These are phyloP conservation scores for Saguinus imperator DNA, from an alignment of 2,113 vertebrate genomes.

Conservation along the genomic window DNA sequence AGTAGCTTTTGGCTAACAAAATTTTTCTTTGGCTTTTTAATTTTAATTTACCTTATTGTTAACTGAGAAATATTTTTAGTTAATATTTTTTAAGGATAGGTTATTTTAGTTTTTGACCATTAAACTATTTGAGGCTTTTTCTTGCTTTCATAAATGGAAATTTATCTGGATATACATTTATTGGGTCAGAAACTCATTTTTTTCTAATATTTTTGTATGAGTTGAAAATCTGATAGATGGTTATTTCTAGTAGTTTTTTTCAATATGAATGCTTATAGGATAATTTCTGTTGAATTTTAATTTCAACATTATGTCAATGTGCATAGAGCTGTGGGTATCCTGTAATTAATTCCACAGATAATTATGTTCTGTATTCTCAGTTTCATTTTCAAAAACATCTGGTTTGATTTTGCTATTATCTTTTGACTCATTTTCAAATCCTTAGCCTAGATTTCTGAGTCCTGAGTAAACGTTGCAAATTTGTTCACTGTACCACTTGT, in stretches of 20 bases:
- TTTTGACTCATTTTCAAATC: constrained; percentile 12
- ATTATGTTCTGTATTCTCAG: not conserved
- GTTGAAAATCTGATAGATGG: not conserved
- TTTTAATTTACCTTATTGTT: not conserved
- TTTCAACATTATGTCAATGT: not conserved
- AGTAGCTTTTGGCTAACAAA: not conserved
- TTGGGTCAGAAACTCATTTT: not conserved
- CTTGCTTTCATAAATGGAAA: not conserved
- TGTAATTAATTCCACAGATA: not conserved
- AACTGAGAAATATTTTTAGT: not conserved
- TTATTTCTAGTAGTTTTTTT: not conserved
- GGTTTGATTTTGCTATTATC: not conserved
- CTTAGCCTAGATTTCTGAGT: not conserved
- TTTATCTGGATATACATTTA: not conserved
- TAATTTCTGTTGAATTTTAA: constrained; percentile 10
- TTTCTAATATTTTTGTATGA: not conserved
- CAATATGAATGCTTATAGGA: not conserved
- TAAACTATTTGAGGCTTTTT: not conserved
- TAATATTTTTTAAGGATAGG: not conserved
- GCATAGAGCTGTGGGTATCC: not conserved
- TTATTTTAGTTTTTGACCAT: not conserved
- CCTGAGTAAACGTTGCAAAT: not conserved
- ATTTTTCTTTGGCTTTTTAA: not conserved
- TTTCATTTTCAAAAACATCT: not conserved
- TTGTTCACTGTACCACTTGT: not conserved